Evolutionary conservation across 2,797 vertebrate genomes (phyloP), one percentile per base, ranked within the genome.

Genomic region (Sebastiscus tertius): DNA sequence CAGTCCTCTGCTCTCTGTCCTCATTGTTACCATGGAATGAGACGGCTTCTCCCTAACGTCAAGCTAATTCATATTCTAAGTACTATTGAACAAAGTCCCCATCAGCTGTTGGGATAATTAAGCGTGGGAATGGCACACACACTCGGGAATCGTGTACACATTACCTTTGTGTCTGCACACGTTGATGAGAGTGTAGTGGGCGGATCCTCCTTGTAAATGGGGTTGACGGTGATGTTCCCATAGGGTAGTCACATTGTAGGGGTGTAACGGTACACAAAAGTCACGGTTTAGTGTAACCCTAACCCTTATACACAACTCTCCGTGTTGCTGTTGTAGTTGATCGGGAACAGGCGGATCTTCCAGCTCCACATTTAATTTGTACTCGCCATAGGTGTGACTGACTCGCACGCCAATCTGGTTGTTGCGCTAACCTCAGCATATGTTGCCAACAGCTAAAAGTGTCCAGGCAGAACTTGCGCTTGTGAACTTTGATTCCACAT

Each of bases 51-150:
- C 42, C 42, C 42, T 46, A 12, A 14, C 12, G 6, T 71, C 34
- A 16, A 52, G 49, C 67, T 78, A 24, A 76, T 76, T 80, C 67
- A 20, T 52, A 52, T 52, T 5, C 49, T 52, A 31, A 54, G 76
- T 65, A 10, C 52, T 12, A 22, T 9, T 72, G 31, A 69, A 68
- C 11, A 59, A 61, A 76, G 39, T 36, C 20, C 67, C 52, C 66
- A 54, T 79, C 82, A 79, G 78, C 26, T 68, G 60, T 75, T 56
- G 39, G 31, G 18, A 59, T 82, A 84, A 78, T 78, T 77, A 81
- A 73, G 60, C 54, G 62, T 26, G 36, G 24, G 39, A 72, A 82
- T 54, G 49, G 39, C 42, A 18, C 6, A 11, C 33, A 64, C 39
- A 39, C 56, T 31, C 3, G 4, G 49, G 71, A 59, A 6, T 31